Evolutionary conservation across 1,140 invertebrate genomes (phyloP), one percentile per base, ranked within the genome.

Genomic region (Chrysomallon squamiferum): DNA sequence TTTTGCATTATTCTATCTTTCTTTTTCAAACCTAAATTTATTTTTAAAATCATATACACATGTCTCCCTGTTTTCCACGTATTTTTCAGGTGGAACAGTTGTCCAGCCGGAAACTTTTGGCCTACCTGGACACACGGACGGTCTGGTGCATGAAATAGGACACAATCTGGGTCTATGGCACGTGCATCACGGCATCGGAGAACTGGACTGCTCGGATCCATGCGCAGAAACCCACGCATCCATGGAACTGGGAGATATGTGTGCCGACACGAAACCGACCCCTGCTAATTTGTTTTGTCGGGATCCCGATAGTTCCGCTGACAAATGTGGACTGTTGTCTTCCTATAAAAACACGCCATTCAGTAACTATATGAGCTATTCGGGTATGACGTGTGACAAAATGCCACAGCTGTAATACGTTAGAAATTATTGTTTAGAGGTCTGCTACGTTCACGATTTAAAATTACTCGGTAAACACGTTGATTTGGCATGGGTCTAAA

Each of bases 131-230:
- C 73, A 74, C 45, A 58, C 70, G 25, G 72, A 76, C 30, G 72
- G 59, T 38, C 70, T 84, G 2, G 71, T 84, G 4, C 83, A 85
- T 65, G 83, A 85, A 65, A 68, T 85, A 22, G 83, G 83, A 0
- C 83, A 85, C 65, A 71, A 72, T 13, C 71, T 85, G 4, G 83
- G 83, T 6, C 69, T 85, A n/a, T 84, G 79, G 78, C 83, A 85
- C 66, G 81, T 83, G 43, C 82, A 84, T 64, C 78, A 76, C 43
- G 83, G 83, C 11, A 65, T 85, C 15, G 76, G 79, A 0, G 83
- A 85, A 61, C 63, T 85, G 67, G 57, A 70, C 18, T 84, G 82
- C 64, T 57, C 65, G 9, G 75, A 83, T 66, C 74, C 72, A 5
- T 85, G 83, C 66, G 32, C 66, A 0, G 83, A 85, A 66, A 76